Evolutionary conservation across 2,797 vertebrate genomes (phyloP).

Genomic region (Phyllotis vaccarum): DNA sequence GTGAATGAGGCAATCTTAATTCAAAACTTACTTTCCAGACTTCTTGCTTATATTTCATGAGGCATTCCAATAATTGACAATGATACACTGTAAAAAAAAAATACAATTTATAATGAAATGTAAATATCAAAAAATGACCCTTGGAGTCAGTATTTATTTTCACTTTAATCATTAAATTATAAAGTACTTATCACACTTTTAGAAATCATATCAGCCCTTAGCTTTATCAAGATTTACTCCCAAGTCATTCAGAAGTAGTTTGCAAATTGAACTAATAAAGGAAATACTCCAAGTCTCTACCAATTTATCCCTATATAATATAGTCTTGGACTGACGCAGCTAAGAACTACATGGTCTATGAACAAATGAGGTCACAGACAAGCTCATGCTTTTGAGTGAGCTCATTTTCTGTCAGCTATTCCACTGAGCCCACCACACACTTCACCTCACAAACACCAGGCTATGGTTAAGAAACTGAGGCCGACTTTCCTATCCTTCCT

Average conservation of each 20-base stretch:
- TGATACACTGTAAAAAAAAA: constrained; percentile 95
- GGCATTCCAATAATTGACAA: constrained; percentile 98
- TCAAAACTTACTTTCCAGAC: constrained; percentile 97
- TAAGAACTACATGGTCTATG: neutral
- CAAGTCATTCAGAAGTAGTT: constrained; percentile 32
- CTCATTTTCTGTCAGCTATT: neutral
- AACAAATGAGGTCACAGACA: neutral
- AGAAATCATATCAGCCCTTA: constrained; percentile 50
- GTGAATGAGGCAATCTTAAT: constrained; percentile 67
- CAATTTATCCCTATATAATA: constrained; percentile 33
- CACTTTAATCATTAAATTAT: constrained; percentile 42
- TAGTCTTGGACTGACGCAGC: neutral
- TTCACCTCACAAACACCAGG: neutral
- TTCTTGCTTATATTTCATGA: constrained; percentile 99
- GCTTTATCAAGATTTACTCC: constrained; percentile 47
- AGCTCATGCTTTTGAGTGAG: neutral
- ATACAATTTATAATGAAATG: constrained; percentile 74
- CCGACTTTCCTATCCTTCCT: neutral
- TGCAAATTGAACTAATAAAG: constrained; percentile 42
- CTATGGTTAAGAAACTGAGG: neutral
- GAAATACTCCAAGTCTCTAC: constrained; percentile 28
- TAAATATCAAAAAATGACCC: constrained; percentile 69
- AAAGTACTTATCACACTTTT: constrained; percentile 53
- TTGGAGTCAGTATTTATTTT: constrained; percentile 62
- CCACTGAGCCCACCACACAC: neutral